Evolutionary conservation across 2,888 invertebrate species (phyloP), one percentile per base, ranked within the genome.

Genomic region (Ellobium chinense): DNA sequence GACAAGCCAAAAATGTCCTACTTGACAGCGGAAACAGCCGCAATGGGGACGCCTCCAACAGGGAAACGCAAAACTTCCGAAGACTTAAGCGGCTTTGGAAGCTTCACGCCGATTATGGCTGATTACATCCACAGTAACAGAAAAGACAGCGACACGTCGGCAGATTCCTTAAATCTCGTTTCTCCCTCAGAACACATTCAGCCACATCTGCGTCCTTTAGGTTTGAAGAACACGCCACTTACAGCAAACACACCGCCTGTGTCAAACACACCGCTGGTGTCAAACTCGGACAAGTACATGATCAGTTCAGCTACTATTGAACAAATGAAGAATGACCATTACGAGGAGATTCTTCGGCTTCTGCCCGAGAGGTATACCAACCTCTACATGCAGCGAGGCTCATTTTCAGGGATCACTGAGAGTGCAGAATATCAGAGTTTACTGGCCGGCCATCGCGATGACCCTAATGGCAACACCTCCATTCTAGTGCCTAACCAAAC

Each of bases 281-380:
- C 78, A 1, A 63, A 54, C 34, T 78, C 78, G 0, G 78, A 37
- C 3, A 79, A 79, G 27, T 79, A 79, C 29, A 58, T 73, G 2
- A 66, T 79, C 70, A 83, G 81, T 70, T 18, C 75, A 31, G n/a
- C n/a, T n/a, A n/a, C n/a, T n/a, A 66, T 76, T 18, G 76, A 76
- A 65, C 54, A 65, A 46, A 63, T 63, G 66, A 76, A 76, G 34
- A 54, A 75, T 14, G 63, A 62, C 9, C 76, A 76, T 62, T 76
- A 76, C 36, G 65, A 76, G 12, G 76, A 76, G 29, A 46, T 76
- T 24, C 66, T 65, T 2, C 21, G 27, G 1, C 76, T 76, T 31
- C 34, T 76, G 1, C 76, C 76, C 1, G 76, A 76, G 24, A 65
- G 36, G 37, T 65, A 65, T 12, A 76, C 76, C 4, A 46, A 54